Base-by-base conservation (phyloP, 1,140 invertebrate species). In the Periplaneta americana region DNA sequence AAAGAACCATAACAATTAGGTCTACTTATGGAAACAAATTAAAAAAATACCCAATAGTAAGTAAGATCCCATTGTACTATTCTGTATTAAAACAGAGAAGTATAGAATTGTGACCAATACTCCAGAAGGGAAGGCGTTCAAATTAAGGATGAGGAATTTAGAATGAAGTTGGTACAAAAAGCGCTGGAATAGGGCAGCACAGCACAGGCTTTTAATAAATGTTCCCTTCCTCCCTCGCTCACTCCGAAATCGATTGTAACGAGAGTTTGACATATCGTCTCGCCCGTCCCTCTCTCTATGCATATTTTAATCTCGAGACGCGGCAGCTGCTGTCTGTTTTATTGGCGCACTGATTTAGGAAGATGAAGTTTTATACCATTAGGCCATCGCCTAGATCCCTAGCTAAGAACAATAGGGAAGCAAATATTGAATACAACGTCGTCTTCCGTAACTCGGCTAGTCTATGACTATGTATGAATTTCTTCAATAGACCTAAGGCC, bases 301-400 rank as follows among this genome's bases (percentile, higher is more conserved):
- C 80, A 81, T 81, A 81, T 81, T 81, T 81, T 81, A 81, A 81
- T 81, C 80, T 81, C 39, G 80, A 36, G 39, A n/a, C 80, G 80
- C n/a, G 34, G 34, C 80, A 81, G 80, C 80, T 81, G 80, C 35
- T 35, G 77, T 37, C 34, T 78, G 34, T 78, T 78, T 48, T 78
- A 78, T 78, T 78, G 77, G 77, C 34, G 39, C 48, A 28, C 48
- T 66, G 48, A 66, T 66, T 66, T 66, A 66, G 48, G 48, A 66
- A 66, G 48, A 66, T 66, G 48, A 66, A 66, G 48, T 66, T 66
- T 66, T 66, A 66, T 66, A 66, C 48, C 48, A 66, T 66, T 28
- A 66, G n/a, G 48, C 48, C 22, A 66, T 66, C 48, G 22, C 13
- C 48, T 28, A 28, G 22, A 28, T n/a, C 48, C 48, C 48, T 66